These are phyloP conservation scores for Tillus elongatus DNA, from an alignment of 2,888 invertebrate genomes.

Conservation along the genomic window DNA sequence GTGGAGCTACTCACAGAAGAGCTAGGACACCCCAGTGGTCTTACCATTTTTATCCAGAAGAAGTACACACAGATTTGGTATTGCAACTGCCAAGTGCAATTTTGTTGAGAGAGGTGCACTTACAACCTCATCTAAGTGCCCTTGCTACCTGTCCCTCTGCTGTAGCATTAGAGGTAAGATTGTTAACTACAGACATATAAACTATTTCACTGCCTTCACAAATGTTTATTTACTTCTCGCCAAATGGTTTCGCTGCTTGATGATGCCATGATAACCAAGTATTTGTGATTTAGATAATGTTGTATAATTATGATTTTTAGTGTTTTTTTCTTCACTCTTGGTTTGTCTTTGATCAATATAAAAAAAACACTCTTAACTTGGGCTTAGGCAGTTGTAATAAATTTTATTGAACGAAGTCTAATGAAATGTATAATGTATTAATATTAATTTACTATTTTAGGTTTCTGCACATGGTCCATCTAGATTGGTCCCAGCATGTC, in stretches of 20 bases:
- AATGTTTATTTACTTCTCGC: no score
- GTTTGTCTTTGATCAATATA: neutral
- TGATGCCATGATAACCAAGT: no score
- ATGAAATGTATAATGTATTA: no score
- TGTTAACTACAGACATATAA: no score
- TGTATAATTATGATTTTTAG: no score
- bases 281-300: no score
- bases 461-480: slow-evolving; percentile 68
- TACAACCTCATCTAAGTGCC: slow-evolving; percentile 78
- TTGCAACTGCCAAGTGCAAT: slow-evolving; percentile 82
- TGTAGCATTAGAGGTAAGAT: slow-evolving; percentile 67
- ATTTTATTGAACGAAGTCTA: no score
- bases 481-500: slow-evolving; percentile 71
- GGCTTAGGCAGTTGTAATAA: no score
- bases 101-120: slow-evolving; percentile 75
- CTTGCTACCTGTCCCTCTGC: slow-evolving; percentile 82
- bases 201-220: no score
- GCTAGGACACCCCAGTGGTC: slow-evolving; percentile 91
- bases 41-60: slow-evolving; percentile 87
- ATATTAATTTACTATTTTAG: no score
- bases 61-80: slow-evolving; percentile 81
- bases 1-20: slow-evolving; percentile 67
- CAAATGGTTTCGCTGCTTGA: no score
- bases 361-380: no score
- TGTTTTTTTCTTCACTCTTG: neutral